These are phyloP conservation scores for Ptychoptera contaminata DNA, from an alignment of 2,888 invertebrate species.

Conservation along the genomic window DNA sequence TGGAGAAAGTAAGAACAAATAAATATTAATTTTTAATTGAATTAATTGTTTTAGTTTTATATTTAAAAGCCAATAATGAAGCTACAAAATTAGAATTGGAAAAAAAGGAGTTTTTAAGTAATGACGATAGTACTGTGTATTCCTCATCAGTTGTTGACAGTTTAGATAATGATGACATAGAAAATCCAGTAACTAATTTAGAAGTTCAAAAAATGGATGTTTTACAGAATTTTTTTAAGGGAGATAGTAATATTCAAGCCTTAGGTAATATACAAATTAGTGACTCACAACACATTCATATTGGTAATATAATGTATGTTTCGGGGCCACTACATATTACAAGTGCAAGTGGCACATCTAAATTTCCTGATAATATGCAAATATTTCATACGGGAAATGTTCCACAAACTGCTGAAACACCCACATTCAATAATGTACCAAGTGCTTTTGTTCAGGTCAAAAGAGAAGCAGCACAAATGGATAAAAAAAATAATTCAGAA, in stretches of 20 bases:
- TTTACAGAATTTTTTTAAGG: constrained; percentile 20
- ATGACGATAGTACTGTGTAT: constrained; percentile 2
- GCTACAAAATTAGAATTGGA: too few species aligned
- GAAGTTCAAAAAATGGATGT: constrained; percentile 16
- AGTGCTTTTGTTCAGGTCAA: not conserved
- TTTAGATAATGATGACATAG: constrained; percentile 1
- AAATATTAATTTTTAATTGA: too few species aligned
- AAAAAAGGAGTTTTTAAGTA: too few species aligned
- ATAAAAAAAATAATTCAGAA: constrained; percentile 18
- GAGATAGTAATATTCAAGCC: constrained; percentile 22
- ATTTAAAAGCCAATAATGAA: too few species aligned
- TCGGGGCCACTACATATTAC: constrained; percentile 31
- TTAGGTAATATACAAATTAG: constrained; percentile 28
- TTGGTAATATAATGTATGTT: constrained; percentile 35
- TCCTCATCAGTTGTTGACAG: constrained; percentile 7
- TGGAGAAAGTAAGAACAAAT: too few species aligned
- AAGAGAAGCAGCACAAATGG: not conserved
- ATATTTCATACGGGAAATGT: not conserved
- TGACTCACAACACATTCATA: constrained; percentile 31
- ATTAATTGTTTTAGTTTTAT: too few species aligned
- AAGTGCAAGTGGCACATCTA: constrained; percentile 8
- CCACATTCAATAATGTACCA: not conserved
- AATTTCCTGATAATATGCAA: not conserved
- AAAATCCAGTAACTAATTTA: not conserved
- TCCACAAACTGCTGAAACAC: not conserved